Evolutionary conservation across 2,888 invertebrate species (phyloP), one percentile per base, ranked within the genome.

Genomic region (Cheilosia variabilis): DNA sequence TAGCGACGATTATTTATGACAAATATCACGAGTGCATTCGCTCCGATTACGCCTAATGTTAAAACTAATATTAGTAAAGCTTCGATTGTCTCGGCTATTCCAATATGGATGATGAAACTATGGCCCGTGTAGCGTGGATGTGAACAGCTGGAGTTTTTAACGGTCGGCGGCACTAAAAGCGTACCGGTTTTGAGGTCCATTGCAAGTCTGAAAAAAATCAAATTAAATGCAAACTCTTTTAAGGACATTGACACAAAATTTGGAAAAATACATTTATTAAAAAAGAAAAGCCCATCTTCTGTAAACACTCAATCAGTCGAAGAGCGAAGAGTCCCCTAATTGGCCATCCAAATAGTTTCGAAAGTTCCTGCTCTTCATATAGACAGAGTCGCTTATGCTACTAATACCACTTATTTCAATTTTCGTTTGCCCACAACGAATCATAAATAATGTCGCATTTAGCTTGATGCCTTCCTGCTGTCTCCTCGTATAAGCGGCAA

Each of bases 1-100:
- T 96, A 97, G 87, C 96, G 94, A 66, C 96, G 94, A 92, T 96
- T 97, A 92, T 97, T 97, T 89, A 97, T 94, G 62, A 97, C 97
- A 89, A 96, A 94, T 88, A 97, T 96, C 34, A 97, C 94, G 82
- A 97, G 93, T 60, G 96, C 93, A 91, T 97, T 97, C 53, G 97
- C 96, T 41, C 95, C 94, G 52, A 97, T 95, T 87, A 97, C 96
- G 47, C 96, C 96, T 91, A 96, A 93, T 47, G 97, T 96, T 83
- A 97, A 93, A 4, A 95, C 92, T 82, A 97, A 93, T 89, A 97
- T 96, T 88, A 97, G 94, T 87, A 96, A 93, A 0, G 96, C 96
- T 90, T 96, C 96, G 22, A 96, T 90, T 65, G 96, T 94, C 90
- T 96, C 96, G 7, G 95, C 95, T 68, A 95, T 94, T 47, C 95